Conservation (phyloP, 2,888 invertebrate species). For the Callimorpha dominula region DNA sequence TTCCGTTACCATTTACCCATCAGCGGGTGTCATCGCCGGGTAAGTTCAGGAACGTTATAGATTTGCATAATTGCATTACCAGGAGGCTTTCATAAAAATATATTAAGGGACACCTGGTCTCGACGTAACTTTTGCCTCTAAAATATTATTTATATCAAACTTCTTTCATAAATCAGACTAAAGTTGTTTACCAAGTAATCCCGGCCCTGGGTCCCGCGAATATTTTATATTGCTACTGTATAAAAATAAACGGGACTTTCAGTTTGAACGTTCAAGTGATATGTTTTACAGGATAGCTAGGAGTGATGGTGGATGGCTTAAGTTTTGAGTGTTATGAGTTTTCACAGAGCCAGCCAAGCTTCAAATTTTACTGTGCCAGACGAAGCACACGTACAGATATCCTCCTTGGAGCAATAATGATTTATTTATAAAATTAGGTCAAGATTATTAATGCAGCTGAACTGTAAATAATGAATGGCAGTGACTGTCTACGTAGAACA, state of each 20-base stretch:
- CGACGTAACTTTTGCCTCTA: constrained; percentile 78
- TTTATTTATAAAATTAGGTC: neutral
- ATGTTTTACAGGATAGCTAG: constrained; percentile 28
- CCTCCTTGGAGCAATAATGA: neutral
- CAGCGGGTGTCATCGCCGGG: constrained; percentile 53
- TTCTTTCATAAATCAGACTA: constrained; percentile 84
- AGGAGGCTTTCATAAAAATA: constrained; percentile 74
- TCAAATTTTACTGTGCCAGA: neutral
- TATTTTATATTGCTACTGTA: constrained; percentile 52
- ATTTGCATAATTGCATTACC: constrained; percentile 84
- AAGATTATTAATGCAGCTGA: neutral
- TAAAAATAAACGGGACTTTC: constrained; percentile 62
- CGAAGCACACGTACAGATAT: neutral
- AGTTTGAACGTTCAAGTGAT: constrained; percentile 45
- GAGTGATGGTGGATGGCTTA: constrained; percentile 27
- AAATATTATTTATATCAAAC: constrained; percentile 83
- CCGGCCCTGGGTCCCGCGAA: constrained; percentile 63
- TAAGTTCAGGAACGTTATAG: constrained; percentile 60
- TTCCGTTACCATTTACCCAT: constrained; percentile 27
- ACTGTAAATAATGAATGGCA: no score
- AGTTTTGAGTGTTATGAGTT: constrained; percentile 17
- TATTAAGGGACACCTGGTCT: constrained; percentile 82
- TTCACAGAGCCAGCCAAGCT: neutral
- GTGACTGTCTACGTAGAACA: no score
- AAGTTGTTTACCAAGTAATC: constrained; percentile 86